These are phyloP conservation scores for Leptinotarsa lineolata DNA, from an alignment of 1,140 invertebrate species.

Conservation along the genomic window DNA sequence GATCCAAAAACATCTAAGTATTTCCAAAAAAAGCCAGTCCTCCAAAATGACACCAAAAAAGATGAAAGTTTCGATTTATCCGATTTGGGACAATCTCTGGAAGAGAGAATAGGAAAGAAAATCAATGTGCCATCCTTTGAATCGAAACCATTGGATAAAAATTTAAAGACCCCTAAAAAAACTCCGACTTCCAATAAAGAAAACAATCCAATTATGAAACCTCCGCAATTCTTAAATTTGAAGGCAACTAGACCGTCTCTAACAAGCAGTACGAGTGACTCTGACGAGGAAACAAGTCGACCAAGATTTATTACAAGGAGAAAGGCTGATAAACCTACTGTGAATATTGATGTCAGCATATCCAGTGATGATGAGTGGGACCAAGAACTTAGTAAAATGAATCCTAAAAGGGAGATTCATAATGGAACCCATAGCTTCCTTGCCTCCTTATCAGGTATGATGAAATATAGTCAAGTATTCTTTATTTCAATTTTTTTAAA, in stretches of 20 bases:
- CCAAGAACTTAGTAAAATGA: slow-evolving; percentile 33
- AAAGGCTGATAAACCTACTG: slow-evolving; percentile 2
- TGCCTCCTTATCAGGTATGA: slow-evolving; percentile 49
- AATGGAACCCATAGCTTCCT: slow-evolving; percentile 42
- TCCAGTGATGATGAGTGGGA: slow-evolving; percentile 39
- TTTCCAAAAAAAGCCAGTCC: slow-evolving; percentile 19
- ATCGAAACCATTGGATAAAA: background rate
- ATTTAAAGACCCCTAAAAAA: background rate
- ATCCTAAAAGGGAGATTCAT: slow-evolving; percentile 2
- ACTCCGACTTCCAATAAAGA: slow-evolving; percentile 6
- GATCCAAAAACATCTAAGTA: slow-evolving; percentile 10
- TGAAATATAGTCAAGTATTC: background rate
- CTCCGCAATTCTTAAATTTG: background rate
- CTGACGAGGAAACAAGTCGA: background rate
- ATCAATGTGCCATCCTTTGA: background rate
- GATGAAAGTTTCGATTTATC: slow-evolving; percentile 3
- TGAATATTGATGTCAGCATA: slow-evolving; percentile 4
- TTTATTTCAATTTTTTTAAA: background rate
- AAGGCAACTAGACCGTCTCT: background rate
- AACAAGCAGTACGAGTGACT: background rate
- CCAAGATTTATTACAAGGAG: background rate
- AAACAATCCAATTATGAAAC: background rate
- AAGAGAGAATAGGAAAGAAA: slow-evolving; percentile 28
- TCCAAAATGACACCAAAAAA: slow-evolving; percentile 6
- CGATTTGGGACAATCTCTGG: slow-evolving; percentile 24